Percentiles rank a stretch among this genome's conserved stretches.
Evolutionary conservation across 2,113 vertebrate species (phyloP).

Genomic region (Cyprinodon variegatus): DNA sequence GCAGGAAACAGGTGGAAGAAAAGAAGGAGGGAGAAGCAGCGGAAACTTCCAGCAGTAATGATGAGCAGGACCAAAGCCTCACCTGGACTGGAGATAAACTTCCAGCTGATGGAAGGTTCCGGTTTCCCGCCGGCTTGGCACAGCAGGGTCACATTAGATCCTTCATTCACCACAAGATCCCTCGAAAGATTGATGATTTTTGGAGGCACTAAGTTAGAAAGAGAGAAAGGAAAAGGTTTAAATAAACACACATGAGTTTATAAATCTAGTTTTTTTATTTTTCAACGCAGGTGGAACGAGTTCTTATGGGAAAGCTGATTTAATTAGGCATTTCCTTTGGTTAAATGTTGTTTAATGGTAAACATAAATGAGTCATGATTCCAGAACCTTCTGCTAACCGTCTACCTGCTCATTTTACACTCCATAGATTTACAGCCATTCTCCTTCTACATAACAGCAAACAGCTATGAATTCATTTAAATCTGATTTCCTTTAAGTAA

Average conservation of each 20-base stretch:
- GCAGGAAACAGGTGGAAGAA: neutral
- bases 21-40: neutral
- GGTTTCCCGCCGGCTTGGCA: constrained; percentile 83
- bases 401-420: no score
- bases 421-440: no score
- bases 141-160: constrained; percentile 81
- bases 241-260: neutral
- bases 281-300: neutral
- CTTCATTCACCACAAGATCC: constrained; percentile 81
- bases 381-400: no score
- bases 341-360: neutral
- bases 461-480: no score
- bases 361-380: no score
- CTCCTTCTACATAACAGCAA: no score
- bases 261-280: neutral
- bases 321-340: neutral
- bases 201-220: constrained; percentile 77
- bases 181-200: constrained; percentile 81
- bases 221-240: neutral
- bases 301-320: neutral
- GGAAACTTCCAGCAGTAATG: neutral
- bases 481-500: no score
- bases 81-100: constrained; percentile 77
- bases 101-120: constrained; percentile 82
- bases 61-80: constrained; percentile 19